Conservation (phyloP, 2,888 invertebrate genomes). For the Hecatera dysodea region DNA sequence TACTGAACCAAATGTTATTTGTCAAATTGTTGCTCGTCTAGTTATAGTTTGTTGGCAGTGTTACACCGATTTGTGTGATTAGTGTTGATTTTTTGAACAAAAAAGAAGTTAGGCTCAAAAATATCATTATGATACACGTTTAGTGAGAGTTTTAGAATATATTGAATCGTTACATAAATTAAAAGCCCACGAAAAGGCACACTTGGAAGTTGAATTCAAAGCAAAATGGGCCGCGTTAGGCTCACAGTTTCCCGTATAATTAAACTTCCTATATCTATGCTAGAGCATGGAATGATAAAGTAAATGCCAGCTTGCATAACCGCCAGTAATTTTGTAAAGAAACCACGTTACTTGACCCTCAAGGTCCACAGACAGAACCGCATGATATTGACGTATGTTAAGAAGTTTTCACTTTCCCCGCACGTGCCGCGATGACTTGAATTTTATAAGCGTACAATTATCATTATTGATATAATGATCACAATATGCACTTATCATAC, state of each 20-base stretch:
- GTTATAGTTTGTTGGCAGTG: neutral
- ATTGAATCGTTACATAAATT: neutral
- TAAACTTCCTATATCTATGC: conserved; percentile 6
- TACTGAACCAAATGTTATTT: neutral
- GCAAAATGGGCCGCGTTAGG: neutral
- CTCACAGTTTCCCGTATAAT: neutral
- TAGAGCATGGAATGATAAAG: neutral
- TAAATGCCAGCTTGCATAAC: conserved; percentile 10
- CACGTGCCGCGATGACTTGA: conserved; percentile 37
- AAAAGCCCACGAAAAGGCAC: neutral
- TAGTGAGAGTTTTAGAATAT: too few species aligned
- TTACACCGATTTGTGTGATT: conserved; percentile 5
- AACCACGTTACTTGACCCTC: conserved; percentile 24
- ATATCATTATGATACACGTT: neutral
- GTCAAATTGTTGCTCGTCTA: conserved; percentile 1
- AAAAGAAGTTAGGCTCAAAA: neutral
- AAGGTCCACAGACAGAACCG: conserved; percentile 11
- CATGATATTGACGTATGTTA: conserved; percentile 13
- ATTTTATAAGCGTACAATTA: conserved; percentile 32
- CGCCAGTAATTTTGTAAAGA: conserved; percentile 21
- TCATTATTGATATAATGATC: conserved; percentile 12
- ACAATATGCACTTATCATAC: neutral
- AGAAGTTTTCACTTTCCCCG: conserved; percentile 39
- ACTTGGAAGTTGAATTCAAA: neutral
- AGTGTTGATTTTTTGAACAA: neutral